Evolutionary conservation across 64 coral and sea anemone species (phyloP).

Genomic region (Stylophora pistillata): DNA sequence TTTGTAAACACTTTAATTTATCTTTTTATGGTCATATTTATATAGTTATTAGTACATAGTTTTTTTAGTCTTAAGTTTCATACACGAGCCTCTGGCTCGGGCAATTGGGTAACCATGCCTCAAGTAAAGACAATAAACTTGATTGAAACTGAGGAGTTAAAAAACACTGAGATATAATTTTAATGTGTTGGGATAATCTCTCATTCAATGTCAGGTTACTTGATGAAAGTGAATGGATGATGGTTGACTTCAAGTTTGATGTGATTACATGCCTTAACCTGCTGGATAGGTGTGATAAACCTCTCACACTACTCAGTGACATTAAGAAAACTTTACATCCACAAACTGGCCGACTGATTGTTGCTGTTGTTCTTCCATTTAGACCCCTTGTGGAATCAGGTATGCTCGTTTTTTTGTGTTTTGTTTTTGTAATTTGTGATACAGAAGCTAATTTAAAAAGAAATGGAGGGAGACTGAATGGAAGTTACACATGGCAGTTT

Average conservation of each 20-base stretch:
- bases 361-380: slow-evolving; percentile 92
- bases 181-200: no score
- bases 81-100: no score
- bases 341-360: slow-evolving; percentile 70
- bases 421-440: background rate
- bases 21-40: no score
- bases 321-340: slow-evolving; percentile 69
- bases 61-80: no score
- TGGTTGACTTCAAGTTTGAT: slow-evolving; percentile 74
- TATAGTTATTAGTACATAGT: no score
- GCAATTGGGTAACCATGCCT: no score
- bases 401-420: background rate
- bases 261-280: slow-evolving; percentile 93
- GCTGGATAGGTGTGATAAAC: slow-evolving; percentile 95
- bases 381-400: slow-evolving; percentile 96
- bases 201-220: slow-evolving; percentile 45
- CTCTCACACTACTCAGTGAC: slow-evolving; percentile 69
- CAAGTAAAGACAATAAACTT: no score
- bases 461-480: no score
- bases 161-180: background rate
- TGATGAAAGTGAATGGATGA: slow-evolving; percentile 77
- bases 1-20: no score
- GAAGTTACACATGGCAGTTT: no score
- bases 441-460: background rate
- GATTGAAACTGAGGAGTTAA: background rate